phyloP scores from a whole-genome alignment of 2,888 invertebrate species.

The Lepidonotus clava region DNA sequence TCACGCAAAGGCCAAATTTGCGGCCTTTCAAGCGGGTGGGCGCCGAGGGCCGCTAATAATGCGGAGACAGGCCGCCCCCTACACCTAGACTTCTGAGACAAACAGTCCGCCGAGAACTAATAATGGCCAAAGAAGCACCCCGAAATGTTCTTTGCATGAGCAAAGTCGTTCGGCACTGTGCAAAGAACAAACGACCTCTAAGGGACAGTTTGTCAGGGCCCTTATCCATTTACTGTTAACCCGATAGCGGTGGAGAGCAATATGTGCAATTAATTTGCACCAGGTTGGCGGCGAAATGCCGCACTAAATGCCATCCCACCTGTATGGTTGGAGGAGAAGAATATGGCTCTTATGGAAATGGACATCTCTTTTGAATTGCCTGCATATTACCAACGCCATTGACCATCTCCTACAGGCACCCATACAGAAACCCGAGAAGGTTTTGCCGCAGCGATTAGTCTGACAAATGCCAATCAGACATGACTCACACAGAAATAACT shows the following conservation, averaged over 20 bases:
- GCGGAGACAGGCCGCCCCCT: background rate
- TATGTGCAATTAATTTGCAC: constrained; percentile 12
- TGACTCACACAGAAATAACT: background rate
- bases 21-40: constrained; percentile 10
- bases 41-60: background rate
- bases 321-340: background rate
- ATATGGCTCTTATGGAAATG: background rate
- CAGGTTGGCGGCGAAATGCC: background rate
- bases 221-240: background rate
- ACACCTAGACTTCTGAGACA: background rate
- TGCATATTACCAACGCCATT: constrained; percentile 14
- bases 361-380: background rate
- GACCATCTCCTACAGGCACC: background rate
- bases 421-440: constrained; percentile 17
- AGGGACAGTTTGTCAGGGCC: background rate
- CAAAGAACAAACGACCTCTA: background rate
- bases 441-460: background rate
- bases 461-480: constrained; percentile 14
- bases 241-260: background rate
- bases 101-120: background rate
- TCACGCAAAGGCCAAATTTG: background rate
- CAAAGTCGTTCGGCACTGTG: too few species aligned
- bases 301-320: constrained; percentile 13
- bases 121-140: background rate
- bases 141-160: background rate